Conservation (phyloP, 2,113 vertebrate species). For the Hydrochoerus hydrochaeris region DNA sequence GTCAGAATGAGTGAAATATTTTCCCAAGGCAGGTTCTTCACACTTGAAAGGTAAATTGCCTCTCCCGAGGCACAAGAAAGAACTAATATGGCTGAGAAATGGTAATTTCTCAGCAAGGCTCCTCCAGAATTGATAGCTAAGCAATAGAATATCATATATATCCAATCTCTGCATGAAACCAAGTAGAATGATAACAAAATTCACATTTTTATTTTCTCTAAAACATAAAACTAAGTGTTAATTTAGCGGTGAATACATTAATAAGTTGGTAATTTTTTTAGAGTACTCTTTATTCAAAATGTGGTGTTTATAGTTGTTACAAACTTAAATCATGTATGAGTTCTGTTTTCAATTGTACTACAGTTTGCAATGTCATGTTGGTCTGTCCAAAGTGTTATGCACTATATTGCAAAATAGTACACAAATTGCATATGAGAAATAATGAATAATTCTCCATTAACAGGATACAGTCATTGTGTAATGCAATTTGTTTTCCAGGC, state of each 20-base stretch:
- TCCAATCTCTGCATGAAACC: background rate
- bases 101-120: conserved; percentile 53
- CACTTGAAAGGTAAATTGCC: conserved; percentile 71
- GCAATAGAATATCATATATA: conserved; percentile 1
- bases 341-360: background rate
- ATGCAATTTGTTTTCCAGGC: background rate
- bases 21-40: conserved; percentile 66
- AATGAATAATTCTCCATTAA: background rate
- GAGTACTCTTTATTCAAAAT: background rate
- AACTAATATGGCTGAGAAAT: conserved; percentile 54
- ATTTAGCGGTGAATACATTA: background rate
- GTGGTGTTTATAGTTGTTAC: background rate
- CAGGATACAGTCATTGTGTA: background rate
- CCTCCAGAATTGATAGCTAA: conserved; percentile 29
- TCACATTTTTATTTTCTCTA: background rate
- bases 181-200: background rate
- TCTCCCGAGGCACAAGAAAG: conserved; percentile 41
- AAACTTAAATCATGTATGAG: background rate
- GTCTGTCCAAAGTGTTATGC: background rate
- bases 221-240: background rate
- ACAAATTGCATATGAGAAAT: background rate
- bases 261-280: background rate
- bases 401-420: background rate
- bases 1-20: conserved; percentile 64
- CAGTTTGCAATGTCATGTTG: background rate